Evolutionary conservation across 2,888 invertebrate genomes (phyloP).

Genomic region (Maniola hyperantus): DNA sequence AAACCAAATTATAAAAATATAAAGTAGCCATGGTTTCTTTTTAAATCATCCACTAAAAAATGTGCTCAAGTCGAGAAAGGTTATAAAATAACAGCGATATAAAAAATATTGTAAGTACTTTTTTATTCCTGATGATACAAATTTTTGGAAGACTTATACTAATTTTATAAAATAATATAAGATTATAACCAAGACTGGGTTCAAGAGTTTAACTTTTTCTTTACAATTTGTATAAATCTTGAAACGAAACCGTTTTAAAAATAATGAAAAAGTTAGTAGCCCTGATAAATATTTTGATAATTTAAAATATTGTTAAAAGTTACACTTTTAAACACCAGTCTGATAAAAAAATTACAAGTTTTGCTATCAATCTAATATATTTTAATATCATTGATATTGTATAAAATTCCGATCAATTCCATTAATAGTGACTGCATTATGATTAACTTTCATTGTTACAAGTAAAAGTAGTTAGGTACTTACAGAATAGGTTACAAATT

Average conservation of each 20-base stretch:
- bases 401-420: background rate
- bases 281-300: background rate
- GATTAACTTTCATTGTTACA: constrained; percentile 3
- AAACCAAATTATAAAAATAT: background rate
- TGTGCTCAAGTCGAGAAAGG: background rate
- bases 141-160: background rate
- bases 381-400: background rate
- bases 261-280: background rate
- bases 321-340: constrained; percentile 42
- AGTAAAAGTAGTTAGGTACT: constrained; percentile 17
- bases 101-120: constrained; percentile 6
- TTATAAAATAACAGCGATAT: background rate
- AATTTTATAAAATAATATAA: background rate
- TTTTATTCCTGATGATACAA: constrained; percentile 6
- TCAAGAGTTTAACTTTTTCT: constrained; percentile 67
- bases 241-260: background rate
- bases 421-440: background rate
- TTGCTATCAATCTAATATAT: background rate
- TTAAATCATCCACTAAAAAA: background rate
- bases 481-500: constrained; percentile 33
- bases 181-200: constrained; percentile 50
- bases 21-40: background rate
- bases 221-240: background rate
- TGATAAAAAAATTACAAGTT: background rate
- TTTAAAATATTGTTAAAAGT: constrained; percentile 26